A percentile compares a stretch with the other conserved stretches of the same genome.
These are phyloP conservation scores for Gallinago stenura DNA, from an alignment of 2,797 vertebrate genomes.

Conservation along the genomic window DNA sequence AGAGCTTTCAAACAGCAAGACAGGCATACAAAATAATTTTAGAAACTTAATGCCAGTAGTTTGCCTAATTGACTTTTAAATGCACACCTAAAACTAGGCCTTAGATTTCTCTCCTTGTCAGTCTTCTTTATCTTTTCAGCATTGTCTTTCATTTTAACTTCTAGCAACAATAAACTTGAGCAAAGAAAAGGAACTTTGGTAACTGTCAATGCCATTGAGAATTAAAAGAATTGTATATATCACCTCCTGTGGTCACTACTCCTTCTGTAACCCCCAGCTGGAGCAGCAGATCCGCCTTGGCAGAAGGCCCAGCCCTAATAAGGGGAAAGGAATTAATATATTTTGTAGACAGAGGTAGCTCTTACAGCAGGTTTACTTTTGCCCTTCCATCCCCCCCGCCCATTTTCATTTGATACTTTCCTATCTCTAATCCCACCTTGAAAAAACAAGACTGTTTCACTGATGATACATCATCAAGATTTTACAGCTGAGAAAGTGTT, in stretches of 20 bases:
- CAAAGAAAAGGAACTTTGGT: not conserved
- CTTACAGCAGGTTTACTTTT: not conserved
- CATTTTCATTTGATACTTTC: not conserved
- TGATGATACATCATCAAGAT: not conserved
- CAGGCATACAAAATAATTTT: conserved; percentile 34
- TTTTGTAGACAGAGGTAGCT: not conserved
- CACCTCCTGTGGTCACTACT: not conserved
- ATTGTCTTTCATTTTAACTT: conserved; percentile 7
- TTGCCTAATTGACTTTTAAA: conserved; percentile 52
- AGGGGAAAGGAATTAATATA: not conserved
- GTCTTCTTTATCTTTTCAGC: not conserved
- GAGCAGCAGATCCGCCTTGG: not conserved
- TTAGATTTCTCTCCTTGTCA: conserved; percentile 15
- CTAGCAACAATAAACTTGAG: not conserved
- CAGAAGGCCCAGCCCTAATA: not conserved
- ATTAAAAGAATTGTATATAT: not conserved
- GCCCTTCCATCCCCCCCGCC: not conserved
- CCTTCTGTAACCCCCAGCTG: not conserved
- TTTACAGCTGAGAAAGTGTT: not conserved
- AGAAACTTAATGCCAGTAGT: conserved; percentile 17
- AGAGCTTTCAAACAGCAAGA: conserved; percentile 5
- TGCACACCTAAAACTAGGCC: conserved; percentile 11
- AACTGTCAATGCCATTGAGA: not conserved
- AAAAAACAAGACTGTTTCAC: not conserved
- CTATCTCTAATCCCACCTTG: not conserved